Base-by-base conservation (phyloP, 2,888 invertebrate species). In the Notocelia uddmanniana region DNA sequence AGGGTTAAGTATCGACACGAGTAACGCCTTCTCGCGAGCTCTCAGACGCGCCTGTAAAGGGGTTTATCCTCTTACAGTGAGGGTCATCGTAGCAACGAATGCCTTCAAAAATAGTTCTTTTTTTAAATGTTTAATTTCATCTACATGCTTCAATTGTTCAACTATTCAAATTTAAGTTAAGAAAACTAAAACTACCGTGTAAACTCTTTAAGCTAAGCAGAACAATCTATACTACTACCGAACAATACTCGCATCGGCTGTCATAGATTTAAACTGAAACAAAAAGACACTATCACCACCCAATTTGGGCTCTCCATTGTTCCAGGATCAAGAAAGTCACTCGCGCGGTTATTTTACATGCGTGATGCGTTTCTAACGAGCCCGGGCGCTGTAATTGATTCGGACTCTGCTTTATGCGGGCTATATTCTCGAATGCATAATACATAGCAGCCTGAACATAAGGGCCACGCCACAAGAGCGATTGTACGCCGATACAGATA, bases 351-450 rank as follows among this genome's bases (percentile, higher is more conserved):
- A 92, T 92, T 92, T 90, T 89, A 91, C 89, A 93, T 93, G 92
- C 93, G 92, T 92, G 93, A 92, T 91, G 93, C 93, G 93, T 93
- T 92, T 92, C 93, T 92, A 93, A 93, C 93, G 92, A 93, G 93
- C 85, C 81, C 86, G 80, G 86, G 86, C 85, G 84, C 88, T 80
- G 85, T 91, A 93, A 93, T 93, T 92, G 92, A 92, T 92, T 92
- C 91, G 88, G 89, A 86, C 85, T 84, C 88, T 89, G 86, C 85
- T 91, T 92, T 92, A 92, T 92, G 89, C 90, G 85, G 84, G 83
- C 89, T 91, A 90, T 93, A 93, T 93, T 92, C 91, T 88, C 89
- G 90, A 90, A 93, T 93, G 93, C 92, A 93, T 93, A 92, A 93
- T 91, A 92, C 90, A 93, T 93, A 85, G 84, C 82, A 78, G 80